Evolutionary conservation across 2,797 vertebrate genomes (phyloP).

Genomic region (Neoniphon sammara): DNA sequence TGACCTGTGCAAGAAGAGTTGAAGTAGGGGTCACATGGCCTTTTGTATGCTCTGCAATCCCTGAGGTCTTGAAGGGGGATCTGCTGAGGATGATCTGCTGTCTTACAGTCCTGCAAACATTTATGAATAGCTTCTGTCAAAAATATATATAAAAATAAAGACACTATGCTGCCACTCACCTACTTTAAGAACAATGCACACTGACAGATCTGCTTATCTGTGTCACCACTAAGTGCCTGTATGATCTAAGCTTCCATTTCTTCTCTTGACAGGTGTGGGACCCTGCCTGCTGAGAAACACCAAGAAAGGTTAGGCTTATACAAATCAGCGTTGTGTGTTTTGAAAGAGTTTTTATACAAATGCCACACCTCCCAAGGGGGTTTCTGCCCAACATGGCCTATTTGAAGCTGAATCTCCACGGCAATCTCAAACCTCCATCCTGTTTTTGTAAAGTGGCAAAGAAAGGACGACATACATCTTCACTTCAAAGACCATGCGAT

Average conservation of each 20-base stretch:
- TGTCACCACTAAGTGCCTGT: constrained; percentile 49
- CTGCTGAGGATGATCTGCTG: neutral
- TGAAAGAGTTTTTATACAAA: neutral
- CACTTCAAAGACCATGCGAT: constrained; percentile 18
- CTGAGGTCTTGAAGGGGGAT: constrained; percentile 20
- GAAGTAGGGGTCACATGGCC: constrained; percentile 28
- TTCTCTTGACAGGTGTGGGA: constrained; percentile 59
- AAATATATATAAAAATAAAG: neutral
- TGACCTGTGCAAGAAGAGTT: constrained; percentile 17
- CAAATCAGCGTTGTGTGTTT: constrained; percentile 18
- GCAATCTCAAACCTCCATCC: constrained; percentile 31
- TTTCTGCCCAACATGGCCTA: constrained; percentile 29
- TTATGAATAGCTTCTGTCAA: neutral
- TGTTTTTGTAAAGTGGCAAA: constrained; percentile 5
- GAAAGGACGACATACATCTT: constrained; percentile 4
- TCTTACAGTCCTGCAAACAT: constrained; percentile 13
- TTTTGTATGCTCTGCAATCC: constrained; percentile 9
- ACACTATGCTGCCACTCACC: constrained; percentile 19
- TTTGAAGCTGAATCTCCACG: constrained; percentile 48
- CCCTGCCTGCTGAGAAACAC: constrained; percentile 29
- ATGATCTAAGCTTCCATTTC: constrained; percentile 46
- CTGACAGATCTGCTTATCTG: constrained; percentile 54
- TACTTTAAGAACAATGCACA: constrained; percentile 29
- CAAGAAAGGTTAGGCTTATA: constrained; percentile 9
- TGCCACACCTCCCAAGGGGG: constrained; percentile 8